Percentiles rank a stretch among this genome's conserved stretches.
phyloP scores from a whole-genome alignment of 2,113 vertebrate species.

The Hyperoodon ampullatus region DNA sequence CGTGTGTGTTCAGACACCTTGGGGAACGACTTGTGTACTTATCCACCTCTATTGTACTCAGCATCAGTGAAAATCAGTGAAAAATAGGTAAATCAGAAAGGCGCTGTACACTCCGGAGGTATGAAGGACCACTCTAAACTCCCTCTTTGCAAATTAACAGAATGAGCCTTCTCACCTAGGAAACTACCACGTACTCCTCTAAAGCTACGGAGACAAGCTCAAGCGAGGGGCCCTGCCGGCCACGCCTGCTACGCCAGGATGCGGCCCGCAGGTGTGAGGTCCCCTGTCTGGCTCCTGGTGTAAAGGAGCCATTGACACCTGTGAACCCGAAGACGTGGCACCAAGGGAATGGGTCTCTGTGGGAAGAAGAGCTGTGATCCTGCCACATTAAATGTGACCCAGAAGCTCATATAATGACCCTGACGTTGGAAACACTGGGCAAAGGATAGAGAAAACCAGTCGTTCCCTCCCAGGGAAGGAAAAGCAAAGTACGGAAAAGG shows the following conservation, averaged over 20 bases:
- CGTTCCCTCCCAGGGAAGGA: neutral
- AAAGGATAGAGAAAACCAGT: neutral
- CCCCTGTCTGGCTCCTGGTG: neutral
- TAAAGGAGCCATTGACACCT: neutral
- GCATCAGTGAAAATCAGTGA: too few species aligned
- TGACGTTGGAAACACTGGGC: rapidly evolving
- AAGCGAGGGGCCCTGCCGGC: rapidly evolving
- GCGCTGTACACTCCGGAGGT: too few species aligned
- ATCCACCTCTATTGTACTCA: neutral
- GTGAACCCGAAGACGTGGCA: rapidly evolving
- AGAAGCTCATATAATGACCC: neutral
- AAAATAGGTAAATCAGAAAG: neutral
- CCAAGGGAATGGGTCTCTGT: neutral
- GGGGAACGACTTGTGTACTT: rapidly evolving
- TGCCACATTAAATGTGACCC: neutral
- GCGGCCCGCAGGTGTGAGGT: rapidly evolving
- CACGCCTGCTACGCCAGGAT: rapidly evolving
- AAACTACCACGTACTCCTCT: neutral
- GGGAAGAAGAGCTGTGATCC: neutral
- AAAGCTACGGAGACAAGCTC: neutral
- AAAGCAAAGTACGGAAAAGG: neutral
- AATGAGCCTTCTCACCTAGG: neutral
- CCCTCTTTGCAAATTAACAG: neutral
- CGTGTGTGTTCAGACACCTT: neutral
- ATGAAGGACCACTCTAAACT: neutral